phyloP scores from a whole-genome alignment of 2,797 vertebrate species.

The Craterocephalus amniculus region DNA sequence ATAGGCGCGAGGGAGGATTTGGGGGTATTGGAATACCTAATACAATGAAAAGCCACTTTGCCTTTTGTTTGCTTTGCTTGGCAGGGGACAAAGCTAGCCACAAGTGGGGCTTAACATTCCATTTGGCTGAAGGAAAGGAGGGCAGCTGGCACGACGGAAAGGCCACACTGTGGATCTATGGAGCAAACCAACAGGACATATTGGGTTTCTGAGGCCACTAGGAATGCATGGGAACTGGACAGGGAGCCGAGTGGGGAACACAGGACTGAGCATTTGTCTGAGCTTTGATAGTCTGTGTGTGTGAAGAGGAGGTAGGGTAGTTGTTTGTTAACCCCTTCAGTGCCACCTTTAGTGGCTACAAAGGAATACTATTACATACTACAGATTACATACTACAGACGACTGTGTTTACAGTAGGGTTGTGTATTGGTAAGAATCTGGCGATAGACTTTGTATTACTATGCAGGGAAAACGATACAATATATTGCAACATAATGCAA shows the following conservation, averaged over 20 bases:
- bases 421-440: no score
- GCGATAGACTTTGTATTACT: no score
- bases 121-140: conserved; percentile 52
- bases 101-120: conserved; percentile 81
- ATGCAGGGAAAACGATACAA: no score
- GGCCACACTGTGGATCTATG: conserved; percentile 42
- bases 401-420: no score
- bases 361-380: no score
- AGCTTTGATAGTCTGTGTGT: neutral
- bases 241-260: conserved; percentile 24
- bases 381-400: no score
- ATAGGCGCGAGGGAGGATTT: conserved; percentile 43
- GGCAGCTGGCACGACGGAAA: conserved; percentile 57
- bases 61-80: conserved; percentile 72
- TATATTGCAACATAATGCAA: no score
- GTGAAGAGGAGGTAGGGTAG: no score
- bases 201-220: conserved; percentile 66
- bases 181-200: conserved; percentile 31
- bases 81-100: conserved; percentile 58
- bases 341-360: neutral
- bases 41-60: conserved; percentile 71
- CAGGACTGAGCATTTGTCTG: conserved; percentile 4
- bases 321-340: conserved; percentile 3
- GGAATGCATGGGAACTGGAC: conserved; percentile 74
- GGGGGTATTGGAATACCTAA: conserved; percentile 48